Evolutionary conservation across 2,113 vertebrate species (phyloP).

Genomic region (Clarias batrachus): DNA sequence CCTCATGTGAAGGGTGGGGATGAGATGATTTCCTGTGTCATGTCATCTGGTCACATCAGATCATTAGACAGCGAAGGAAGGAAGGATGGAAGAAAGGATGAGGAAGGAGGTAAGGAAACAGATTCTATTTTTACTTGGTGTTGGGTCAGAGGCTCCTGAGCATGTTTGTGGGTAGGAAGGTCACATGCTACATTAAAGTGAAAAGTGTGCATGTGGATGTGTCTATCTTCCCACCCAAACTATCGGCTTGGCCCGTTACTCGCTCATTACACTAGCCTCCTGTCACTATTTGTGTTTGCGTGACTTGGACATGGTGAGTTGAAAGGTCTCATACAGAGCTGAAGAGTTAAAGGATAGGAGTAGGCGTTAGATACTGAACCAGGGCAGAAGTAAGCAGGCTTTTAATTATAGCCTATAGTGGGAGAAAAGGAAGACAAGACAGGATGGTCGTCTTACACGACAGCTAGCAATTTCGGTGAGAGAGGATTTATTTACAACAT

Average conservation of each 20-base stretch:
- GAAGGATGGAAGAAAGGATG: slow-evolving; percentile 24
- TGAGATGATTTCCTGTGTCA: slow-evolving; percentile 10
- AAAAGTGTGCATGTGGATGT: slow-evolving; percentile 28
- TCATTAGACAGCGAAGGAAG: slow-evolving; percentile 47
- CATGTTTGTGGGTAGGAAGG: slow-evolving; percentile 43
- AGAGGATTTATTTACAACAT: slow-evolving; percentile 40
- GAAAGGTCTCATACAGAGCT: slow-evolving; percentile 11
- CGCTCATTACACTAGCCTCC: slow-evolving; percentile 39
- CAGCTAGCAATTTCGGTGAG: slow-evolving; percentile 41
- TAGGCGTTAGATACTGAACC: slow-evolving; percentile 21
- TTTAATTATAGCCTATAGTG: slow-evolving; percentile 48
- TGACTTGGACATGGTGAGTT: slow-evolving; percentile 30
- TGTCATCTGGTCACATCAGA: slow-evolving; percentile 20
- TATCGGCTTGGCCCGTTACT: slow-evolving; percentile 27
- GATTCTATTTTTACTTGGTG: slow-evolving; percentile 45
- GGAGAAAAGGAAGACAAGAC: slow-evolving; percentile 13
- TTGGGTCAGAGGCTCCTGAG: slow-evolving; percentile 28
- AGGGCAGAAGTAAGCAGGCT: slow-evolving; percentile 33
- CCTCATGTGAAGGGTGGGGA: neutral
- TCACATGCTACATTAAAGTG: slow-evolving; percentile 25
- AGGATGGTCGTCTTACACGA: slow-evolving; percentile 30
- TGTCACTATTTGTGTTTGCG: slow-evolving; percentile 36
- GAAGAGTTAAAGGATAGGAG: slow-evolving; percentile 28
- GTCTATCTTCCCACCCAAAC: slow-evolving; percentile 35
- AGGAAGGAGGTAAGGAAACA: slow-evolving; percentile 29